phyloP scores from a whole-genome alignment of 2,888 invertebrate species.

The Cylloceria caligata region DNA sequence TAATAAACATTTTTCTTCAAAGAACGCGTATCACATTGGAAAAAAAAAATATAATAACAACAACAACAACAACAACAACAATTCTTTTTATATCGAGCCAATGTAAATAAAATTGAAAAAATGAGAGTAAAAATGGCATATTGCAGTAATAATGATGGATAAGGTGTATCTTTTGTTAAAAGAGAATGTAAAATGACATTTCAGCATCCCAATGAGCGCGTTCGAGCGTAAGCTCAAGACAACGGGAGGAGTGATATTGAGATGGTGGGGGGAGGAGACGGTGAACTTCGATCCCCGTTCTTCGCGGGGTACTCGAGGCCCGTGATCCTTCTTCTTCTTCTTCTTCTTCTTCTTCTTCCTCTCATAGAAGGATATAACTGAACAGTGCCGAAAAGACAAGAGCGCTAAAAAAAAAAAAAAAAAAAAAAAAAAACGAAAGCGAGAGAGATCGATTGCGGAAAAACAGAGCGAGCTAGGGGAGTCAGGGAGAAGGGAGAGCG shows the following conservation, averaged over 20 bases:
- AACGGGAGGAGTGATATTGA: slow-evolving; percentile 71
- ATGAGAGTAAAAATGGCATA: background rate
- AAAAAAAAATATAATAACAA: slow-evolving; percentile 16
- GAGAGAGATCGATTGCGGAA: slow-evolving; percentile 59
- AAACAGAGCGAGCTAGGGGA: slow-evolving; percentile 62
- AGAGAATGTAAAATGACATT: slow-evolving; percentile 79
- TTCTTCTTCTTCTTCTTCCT: slow-evolving; percentile 60
- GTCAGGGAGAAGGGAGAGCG: slow-evolving; percentile 71
- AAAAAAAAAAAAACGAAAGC: slow-evolving; percentile 52
- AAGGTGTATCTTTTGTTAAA: slow-evolving; percentile 60
- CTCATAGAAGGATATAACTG: slow-evolving; percentile 58
- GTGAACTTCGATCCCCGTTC: slow-evolving; percentile 67
- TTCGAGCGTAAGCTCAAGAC: slow-evolving; percentile 73
- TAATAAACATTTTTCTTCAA: slow-evolving; percentile 24
- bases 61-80: too few species aligned
- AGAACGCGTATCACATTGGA: slow-evolving; percentile 10
- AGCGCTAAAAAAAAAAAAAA: slow-evolving; percentile 53
- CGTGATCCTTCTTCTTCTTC: slow-evolving; percentile 73
- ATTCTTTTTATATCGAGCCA: background rate
- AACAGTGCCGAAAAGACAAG: slow-evolving; percentile 60
- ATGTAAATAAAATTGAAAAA: background rate
- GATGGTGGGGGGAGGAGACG: slow-evolving; percentile 70
- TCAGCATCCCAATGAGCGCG: slow-evolving; percentile 84
- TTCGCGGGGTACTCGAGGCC: slow-evolving; percentile 68
- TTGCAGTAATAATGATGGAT: background rate